Percentiles rank a stretch among this genome's conserved stretches.
These are phyloP conservation scores for Lutraria rhynchaena DNA, from an alignment of 1,140 invertebrate species.

Conservation along the genomic window DNA sequence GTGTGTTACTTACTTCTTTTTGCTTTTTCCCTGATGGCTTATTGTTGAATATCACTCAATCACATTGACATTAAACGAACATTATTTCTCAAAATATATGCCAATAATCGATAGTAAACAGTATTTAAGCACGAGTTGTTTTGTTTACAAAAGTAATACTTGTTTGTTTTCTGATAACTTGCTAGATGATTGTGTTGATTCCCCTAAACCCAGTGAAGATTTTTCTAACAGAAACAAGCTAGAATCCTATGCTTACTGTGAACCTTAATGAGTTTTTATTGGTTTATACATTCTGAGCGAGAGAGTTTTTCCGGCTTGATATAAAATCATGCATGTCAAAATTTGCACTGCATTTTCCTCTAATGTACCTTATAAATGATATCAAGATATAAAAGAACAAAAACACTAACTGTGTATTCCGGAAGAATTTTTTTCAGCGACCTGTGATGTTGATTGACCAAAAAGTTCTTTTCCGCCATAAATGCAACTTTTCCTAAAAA, in stretches of 20 bases:
- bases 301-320: background rate
- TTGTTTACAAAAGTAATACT: too few relatives aligned
- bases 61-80: too few relatives aligned
- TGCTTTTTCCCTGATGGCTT: too few relatives aligned
- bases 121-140: too few relatives aligned
- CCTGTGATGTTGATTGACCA: background rate
- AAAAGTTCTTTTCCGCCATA: conserved; percentile 20
- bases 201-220: too few relatives aligned
- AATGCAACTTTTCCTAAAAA: conserved; percentile 17
- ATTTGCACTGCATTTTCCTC: background rate
- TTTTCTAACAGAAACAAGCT: background rate
- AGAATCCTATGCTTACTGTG: background rate
- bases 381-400: background rate
- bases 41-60: too few relatives aligned
- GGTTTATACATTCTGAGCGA: background rate
- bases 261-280: background rate
- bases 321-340: background rate
- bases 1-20: too few relatives aligned
- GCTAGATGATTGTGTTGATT: too few relatives aligned
- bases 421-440: conserved; percentile 7
- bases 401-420: background rate
- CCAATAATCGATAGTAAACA: too few relatives aligned
- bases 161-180: too few relatives aligned
- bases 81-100: too few relatives aligned
- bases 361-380: background rate